phyloP scores from a whole-genome alignment of 2,888 invertebrate genomes.

The Aspidiotus rigidus region DNA sequence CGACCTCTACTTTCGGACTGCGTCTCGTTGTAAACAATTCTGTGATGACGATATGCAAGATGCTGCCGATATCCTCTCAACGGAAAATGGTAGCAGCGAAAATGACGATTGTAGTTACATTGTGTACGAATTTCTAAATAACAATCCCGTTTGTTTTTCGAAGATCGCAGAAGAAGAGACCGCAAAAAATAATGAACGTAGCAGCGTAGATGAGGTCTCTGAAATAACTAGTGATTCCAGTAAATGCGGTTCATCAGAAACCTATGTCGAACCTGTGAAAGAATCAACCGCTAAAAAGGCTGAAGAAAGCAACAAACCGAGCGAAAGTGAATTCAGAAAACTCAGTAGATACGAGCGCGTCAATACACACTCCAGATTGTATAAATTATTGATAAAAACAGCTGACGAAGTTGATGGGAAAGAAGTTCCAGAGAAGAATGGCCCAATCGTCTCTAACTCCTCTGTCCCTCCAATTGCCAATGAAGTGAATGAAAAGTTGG shows the following conservation, averaged over 20 bases:
- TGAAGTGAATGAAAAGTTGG: constrained; percentile 48
- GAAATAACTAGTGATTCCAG: constrained; percentile 11
- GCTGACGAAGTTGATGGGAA: constrained; percentile 44
- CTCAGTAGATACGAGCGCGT: constrained; percentile 54
- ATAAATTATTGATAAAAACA: constrained; percentile 56
- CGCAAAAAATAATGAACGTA: background rate
- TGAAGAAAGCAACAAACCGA: too few relatives aligned
- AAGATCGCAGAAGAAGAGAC: background rate
- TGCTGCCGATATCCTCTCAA: background rate
- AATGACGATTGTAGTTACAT: constrained; percentile 12
- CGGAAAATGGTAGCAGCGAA: constrained; percentile 4
- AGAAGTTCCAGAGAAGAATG: constrained; percentile 44
- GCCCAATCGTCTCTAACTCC: constrained; percentile 45
- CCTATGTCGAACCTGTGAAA: background rate
- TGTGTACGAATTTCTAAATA: constrained; percentile 11
- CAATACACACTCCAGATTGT: constrained; percentile 61
- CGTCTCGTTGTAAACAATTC: background rate
- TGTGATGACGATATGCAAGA: background rate
- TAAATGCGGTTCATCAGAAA: background rate
- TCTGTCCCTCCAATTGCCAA: constrained; percentile 44
- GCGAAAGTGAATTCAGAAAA: constrained; percentile 9
- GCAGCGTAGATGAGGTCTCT: constrained; percentile 11
- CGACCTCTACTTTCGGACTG: constrained; percentile 5
- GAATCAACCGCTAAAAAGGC: background rate
- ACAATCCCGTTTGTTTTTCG: background rate